Conservation (phyloP, 2,113 vertebrate genomes). For the Pseudorhombus dupliciocellatus region DNA sequence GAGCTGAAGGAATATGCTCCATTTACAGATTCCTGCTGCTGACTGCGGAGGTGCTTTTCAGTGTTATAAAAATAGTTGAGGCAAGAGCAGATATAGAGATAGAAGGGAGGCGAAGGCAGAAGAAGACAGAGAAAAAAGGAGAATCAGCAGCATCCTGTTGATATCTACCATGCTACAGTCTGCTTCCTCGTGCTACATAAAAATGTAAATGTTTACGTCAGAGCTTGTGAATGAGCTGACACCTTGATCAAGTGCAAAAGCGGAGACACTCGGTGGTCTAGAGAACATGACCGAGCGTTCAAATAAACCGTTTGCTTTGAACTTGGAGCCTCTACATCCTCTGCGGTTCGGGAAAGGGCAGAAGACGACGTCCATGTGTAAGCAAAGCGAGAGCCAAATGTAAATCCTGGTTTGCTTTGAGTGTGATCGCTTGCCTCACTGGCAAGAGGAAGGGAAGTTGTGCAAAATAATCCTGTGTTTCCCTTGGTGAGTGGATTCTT, state of each 20-base stretch:
- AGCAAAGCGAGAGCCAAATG: constrained; percentile 25
- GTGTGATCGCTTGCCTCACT: constrained; percentile 20
- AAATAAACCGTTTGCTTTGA: constrained; percentile 37
- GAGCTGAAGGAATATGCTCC: constrained; percentile 38
- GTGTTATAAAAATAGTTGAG: constrained; percentile 62
- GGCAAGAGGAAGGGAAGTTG: constrained; percentile 16
- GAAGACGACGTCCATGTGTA: constrained; percentile 48
- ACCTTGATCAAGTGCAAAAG: constrained; percentile 11
- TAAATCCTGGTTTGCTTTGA: constrained; percentile 19
- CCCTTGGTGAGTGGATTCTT: constrained; percentile 22
- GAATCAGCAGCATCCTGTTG: constrained; percentile 36
- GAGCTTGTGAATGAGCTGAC: constrained; percentile 29
- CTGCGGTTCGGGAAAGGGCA: constrained; percentile 15
- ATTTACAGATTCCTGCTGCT: constrained; percentile 58
- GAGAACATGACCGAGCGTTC: constrained; percentile 23
- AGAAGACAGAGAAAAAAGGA: constrained; percentile 19
- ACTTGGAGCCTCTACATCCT: constrained; percentile 27
- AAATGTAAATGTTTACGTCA: constrained; percentile 52
- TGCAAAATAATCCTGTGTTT: constrained; percentile 47
- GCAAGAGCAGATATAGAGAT: constrained; percentile 38
- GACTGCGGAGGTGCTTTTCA: constrained; percentile 41
- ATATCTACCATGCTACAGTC: constrained; percentile 34
- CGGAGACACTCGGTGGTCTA: constrained; percentile 47
- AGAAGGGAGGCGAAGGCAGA: constrained; percentile 17
- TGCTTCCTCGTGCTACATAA: constrained; percentile 37